phyloP scores from a whole-genome alignment of 2,797 vertebrate genomes.

The Furcifer pardalis region DNA sequence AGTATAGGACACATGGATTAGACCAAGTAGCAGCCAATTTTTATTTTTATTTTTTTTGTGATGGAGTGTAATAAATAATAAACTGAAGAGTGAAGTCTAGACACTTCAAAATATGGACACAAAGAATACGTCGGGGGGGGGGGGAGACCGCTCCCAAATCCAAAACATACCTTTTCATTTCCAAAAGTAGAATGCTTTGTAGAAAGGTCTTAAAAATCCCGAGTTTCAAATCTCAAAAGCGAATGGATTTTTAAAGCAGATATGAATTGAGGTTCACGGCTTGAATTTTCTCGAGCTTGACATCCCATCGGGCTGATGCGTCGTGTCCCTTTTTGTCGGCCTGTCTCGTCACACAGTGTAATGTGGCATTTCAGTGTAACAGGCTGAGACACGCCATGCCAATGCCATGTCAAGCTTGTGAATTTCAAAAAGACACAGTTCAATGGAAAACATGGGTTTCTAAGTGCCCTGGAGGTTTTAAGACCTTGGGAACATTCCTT shows the following conservation, averaged over 20 bases:
- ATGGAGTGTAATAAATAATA: too few relatives aligned
- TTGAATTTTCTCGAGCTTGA: slow-evolving; percentile 73
- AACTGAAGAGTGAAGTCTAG: background rate
- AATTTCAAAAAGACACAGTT: slow-evolving; percentile 79
- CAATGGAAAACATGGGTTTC: slow-evolving; percentile 78
- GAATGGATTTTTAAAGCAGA: slow-evolving; percentile 1
- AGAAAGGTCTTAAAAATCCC: slow-evolving; percentile 45
- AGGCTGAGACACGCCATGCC: slow-evolving; percentile 78
- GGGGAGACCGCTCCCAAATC: too few relatives aligned
- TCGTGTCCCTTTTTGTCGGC: slow-evolving; percentile 77
- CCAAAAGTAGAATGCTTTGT: slow-evolving; percentile 10
- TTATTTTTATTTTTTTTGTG: too few relatives aligned
- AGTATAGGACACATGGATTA: too few relatives aligned
- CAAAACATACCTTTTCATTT: too few relatives aligned
- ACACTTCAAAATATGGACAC: background rate
- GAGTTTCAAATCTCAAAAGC: background rate
- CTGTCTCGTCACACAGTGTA: slow-evolving; percentile 77
- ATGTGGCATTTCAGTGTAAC: slow-evolving; percentile 77
- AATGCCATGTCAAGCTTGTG: slow-evolving; percentile 75
- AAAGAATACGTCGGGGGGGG: background rate
- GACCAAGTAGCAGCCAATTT: too few relatives aligned
- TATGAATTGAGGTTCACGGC: slow-evolving; percentile 42
- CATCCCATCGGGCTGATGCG: slow-evolving; percentile 73
- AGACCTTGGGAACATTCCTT: slow-evolving; percentile 63
- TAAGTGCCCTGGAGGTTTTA: slow-evolving; percentile 76